Evolutionary conservation across 2,113 vertebrate species (phyloP), one percentile per base, ranked within the genome.

Genomic region (Larimichthys crocea): DNA sequence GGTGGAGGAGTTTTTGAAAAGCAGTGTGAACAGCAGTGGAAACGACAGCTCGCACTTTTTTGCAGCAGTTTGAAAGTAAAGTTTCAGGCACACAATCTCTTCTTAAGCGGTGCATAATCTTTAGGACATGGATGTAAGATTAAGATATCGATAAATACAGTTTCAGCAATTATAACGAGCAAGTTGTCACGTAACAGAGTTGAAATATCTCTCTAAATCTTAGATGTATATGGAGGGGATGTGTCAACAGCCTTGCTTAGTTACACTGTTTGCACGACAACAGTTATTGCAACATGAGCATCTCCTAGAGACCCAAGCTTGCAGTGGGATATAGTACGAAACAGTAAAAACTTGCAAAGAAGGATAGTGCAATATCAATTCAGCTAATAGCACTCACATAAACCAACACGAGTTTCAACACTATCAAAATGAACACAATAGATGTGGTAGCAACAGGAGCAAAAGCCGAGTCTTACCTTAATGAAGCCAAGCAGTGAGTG

Each of bases 401-500:
- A 55, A 16, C 64, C 19, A 76, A 52, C 20, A 61, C 10, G 44
- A 29, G 48, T 22, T 29, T 63, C 35, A 17, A 5, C 15, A 46
- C 0, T 5, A 12, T 46, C 17, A 57, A 69, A 65, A 52, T 22
- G 44, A 77, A 16, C 44, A 59, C 44, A 40, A 0, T 2, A 46
- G 44, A 19, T 59, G 10, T 16, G 14, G 17, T 1, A 14, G 22
- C 26, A 76, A 48, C 20, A 44, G n/a, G 12, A 24, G 42, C 22
- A 69, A 31, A 46, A 11, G 19, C 22, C 4, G 24, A 24, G 14
- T 31, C 62, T n/a, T 66, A 80, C 78, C 44, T 80, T 52, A 1
- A 10, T 49, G 52, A 59, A 19, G 61, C 49, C 20, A 50, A 22
- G 60, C 49, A 15, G 17, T 2, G 2, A 22, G 4, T 40, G 60